These are phyloP conservation scores for Falco punctatus DNA, from an alignment of 2,113 vertebrate species.

Conservation along the genomic window DNA sequence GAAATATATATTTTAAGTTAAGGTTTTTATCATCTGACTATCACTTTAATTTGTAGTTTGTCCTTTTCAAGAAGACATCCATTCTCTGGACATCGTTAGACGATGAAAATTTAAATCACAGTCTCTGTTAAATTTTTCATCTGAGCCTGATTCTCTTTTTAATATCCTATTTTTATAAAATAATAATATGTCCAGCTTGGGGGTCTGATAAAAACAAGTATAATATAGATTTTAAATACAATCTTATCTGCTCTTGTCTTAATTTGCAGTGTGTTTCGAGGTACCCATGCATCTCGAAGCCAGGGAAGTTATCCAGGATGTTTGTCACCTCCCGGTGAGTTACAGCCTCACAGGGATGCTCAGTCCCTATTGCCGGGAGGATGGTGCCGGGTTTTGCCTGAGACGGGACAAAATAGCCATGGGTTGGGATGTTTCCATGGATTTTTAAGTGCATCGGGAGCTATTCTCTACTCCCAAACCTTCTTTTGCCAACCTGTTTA, in stretches of 20 bases:
- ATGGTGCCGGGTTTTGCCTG: neutral
- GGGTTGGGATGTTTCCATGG: neutral
- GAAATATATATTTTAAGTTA: conserved; percentile 56
- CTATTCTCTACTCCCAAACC: neutral
- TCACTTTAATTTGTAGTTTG: conserved; percentile 60
- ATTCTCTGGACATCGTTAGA: conserved; percentile 15
- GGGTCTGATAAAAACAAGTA: conserved; percentile 32
- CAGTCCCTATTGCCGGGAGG: neutral
- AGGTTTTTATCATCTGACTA: conserved; percentile 50
- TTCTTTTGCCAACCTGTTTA: neutral
- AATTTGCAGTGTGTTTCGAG: conserved; percentile 12
- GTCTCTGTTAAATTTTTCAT: conserved; percentile 42
- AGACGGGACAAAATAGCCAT: neutral
- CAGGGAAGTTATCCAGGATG: neutral
- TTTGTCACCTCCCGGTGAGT: neutral
- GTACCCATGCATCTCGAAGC: neutral
- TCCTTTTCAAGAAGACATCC: conserved; percentile 61
- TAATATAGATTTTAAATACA: conserved; percentile 7
- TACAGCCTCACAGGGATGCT: neutral
- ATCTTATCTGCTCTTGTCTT: neutral
- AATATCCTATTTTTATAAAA: conserved; percentile 59
- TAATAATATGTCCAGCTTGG: conserved; percentile 53
- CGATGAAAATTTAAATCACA: conserved; percentile 42
- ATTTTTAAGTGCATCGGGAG: neutral
- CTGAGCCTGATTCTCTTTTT: conserved; percentile 27